Evolutionary conservation across 2,113 vertebrate genomes (phyloP), one percentile per base, ranked within the genome.

Genomic region (human): DNA sequence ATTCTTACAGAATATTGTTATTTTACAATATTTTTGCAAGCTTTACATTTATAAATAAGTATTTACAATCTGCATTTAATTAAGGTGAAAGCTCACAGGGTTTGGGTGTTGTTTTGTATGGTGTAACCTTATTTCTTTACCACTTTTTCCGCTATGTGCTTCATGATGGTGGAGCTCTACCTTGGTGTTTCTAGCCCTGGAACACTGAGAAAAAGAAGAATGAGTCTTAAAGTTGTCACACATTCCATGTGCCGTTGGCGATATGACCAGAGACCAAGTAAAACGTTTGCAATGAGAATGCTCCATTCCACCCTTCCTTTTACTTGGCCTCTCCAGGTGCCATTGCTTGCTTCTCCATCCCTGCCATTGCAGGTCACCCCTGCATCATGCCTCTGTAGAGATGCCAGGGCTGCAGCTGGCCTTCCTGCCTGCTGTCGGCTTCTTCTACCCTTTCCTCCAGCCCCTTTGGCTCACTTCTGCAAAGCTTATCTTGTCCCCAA

Each of bases 311-410:
- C 32, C 30, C 5, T 11, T 50, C 17, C 30, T 11, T 50, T 13
- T 45, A 8, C 45, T 0, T 4, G 8, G 16, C 75, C 43, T 76
- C 25, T 1, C 8, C 27, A 2, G 1, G 16, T 8, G 14, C 27
- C 9, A 17, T 10, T 38, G 7, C 8, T 48, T 35, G 30, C 48
- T 38, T 57, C 10, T 23, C 20, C 7, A 16, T 38, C 10, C 3
- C 38, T 40, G 50, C 9, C 3, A 8, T 43, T 6, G 1, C 5
- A 43, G 43, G 1, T n/a, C 20, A 40, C 12, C 22, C 64, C 25
- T 52, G 64, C 75, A 17, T 22, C 11, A 10, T 7, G 76, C 61
- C 30, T 66, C 27, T 45, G 12, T 43, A 32, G 38, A 50, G 22
- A 22, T 35, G 5, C 11, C 32, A 0, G 20, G 27, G 10, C 3